Conservation (phyloP, 1,140 invertebrate species). For the Riptortus pedestris region DNA sequence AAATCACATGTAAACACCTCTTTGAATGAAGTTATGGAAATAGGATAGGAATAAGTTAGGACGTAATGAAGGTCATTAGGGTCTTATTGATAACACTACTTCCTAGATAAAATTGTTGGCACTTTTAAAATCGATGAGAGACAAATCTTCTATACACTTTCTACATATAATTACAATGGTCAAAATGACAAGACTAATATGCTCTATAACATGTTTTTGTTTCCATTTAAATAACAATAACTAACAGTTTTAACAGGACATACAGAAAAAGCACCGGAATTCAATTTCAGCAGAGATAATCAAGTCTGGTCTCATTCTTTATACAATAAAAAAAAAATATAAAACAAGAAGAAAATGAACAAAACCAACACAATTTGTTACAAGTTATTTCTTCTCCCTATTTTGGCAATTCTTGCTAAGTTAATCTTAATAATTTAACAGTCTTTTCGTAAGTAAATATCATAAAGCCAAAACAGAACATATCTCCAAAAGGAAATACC, state of each 20-base stretch:
- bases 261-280: slow-evolving; percentile 25
- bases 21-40: background rate
- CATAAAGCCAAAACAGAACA: slow-evolving; percentile 18
- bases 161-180: slow-evolving; percentile 28
- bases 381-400: background rate
- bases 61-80: slow-evolving; percentile 23
- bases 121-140: slow-evolving; percentile 29
- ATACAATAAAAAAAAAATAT: background rate
- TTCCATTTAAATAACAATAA: slow-evolving; percentile 23
- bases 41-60: slow-evolving; percentile 4
- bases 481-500: too few relatives aligned
- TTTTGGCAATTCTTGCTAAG: background rate
- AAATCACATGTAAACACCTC: slow-evolving; percentile 10
- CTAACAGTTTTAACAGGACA: slow-evolving; percentile 25
- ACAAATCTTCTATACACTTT: slow-evolving; percentile 27
- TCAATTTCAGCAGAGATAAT: background rate
- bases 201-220: slow-evolving; percentile 20
- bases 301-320: background rate
- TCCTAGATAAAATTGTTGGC: slow-evolving; percentile 26
- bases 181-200: slow-evolving; percentile 26
- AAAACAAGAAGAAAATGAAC: background rate
- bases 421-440: slow-evolving; percentile 14
- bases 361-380: background rate
- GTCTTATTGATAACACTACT: slow-evolving; percentile 20
- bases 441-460: slow-evolving; percentile 9